phyloP scores from a whole-genome alignment of 2,797 vertebrate genomes.

The Merluccius polli region DNA sequence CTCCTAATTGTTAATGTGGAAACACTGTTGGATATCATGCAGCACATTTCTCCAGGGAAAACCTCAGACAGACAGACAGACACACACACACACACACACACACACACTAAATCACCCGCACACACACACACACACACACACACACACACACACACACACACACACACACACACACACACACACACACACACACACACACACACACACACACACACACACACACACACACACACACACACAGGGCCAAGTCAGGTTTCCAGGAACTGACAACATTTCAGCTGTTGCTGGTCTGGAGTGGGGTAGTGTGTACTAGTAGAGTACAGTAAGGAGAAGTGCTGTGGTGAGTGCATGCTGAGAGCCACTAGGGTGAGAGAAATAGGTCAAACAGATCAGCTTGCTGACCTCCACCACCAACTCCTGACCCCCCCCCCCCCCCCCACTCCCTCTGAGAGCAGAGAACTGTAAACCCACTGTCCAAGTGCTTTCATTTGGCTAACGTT shows the following conservation, averaged over 20 bases:
- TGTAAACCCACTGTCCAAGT: not conserved
- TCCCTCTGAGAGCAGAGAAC: conserved; percentile 15
- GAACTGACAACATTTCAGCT: conserved; percentile 19
- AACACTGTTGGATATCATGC: not conserved
- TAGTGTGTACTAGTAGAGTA: not conserved
- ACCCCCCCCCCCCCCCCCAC: not conserved
- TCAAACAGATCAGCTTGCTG: conserved; percentile 5
- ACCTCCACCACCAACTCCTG: conserved; percentile 7
- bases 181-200: not conserved
- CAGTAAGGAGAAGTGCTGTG: not conserved
- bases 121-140: too few species aligned
- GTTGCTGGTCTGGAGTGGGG: not conserved
- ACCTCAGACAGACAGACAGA: not conserved
- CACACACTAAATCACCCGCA: not conserved
- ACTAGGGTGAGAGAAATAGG: not conserved
- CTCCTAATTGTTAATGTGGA: not conserved
- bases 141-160: too few species aligned
- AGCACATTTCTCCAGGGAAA: not conserved
- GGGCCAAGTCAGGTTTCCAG: conserved; percentile 17
- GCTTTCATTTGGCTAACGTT: conserved; percentile 37
- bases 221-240: not conserved
- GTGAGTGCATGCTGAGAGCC: not conserved
- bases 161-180: conserved; percentile 1
- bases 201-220: not conserved
- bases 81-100: not conserved